Percentiles rank a stretch among this genome's conserved stretches.
phyloP scores from a whole-genome alignment of 2,113 vertebrate species.

The Pipra filicauda region DNA sequence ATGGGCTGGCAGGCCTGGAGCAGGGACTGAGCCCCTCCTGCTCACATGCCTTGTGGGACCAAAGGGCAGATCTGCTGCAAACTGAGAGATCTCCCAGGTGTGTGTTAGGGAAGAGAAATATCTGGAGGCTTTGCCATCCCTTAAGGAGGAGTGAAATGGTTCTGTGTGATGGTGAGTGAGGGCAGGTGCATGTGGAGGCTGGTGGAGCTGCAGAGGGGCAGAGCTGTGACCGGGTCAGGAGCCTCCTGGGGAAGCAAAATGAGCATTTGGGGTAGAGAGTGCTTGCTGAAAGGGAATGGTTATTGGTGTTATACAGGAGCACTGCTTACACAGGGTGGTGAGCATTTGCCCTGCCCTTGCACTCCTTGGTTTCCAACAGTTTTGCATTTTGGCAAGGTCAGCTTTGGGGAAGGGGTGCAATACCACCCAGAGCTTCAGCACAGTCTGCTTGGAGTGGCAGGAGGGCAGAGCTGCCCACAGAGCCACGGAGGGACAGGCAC shows the following conservation, averaged over 20 bases:
- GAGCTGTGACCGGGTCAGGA: neutral
- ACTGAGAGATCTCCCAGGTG: neutral
- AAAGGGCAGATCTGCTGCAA: neutral
- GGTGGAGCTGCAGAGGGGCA: neutral
- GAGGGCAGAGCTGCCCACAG: neutral
- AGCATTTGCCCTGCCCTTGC: neutral
- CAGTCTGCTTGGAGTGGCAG: accelerated
- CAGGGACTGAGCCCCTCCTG: neutral
- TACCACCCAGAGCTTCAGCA: neutral
- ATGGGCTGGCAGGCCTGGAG: neutral
- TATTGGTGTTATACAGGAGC: neutral
- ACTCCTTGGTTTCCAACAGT: neutral
- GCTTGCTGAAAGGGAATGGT: neutral
- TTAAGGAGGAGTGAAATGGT: neutral
- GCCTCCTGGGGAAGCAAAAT: neutral
- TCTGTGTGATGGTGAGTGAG: neutral
- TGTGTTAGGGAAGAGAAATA: neutral
- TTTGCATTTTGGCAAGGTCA: neutral
- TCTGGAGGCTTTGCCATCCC: neutral
- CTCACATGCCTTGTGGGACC: neutral
- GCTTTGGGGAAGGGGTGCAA: neutral
- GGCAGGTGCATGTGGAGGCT: neutral
- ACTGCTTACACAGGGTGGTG: neutral
- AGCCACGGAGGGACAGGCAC: accelerated
- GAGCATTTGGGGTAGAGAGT: accelerated